These are phyloP conservation scores for Chrysolina oricalcia DNA, from an alignment of 2,888 invertebrate species.

Conservation along the genomic window DNA sequence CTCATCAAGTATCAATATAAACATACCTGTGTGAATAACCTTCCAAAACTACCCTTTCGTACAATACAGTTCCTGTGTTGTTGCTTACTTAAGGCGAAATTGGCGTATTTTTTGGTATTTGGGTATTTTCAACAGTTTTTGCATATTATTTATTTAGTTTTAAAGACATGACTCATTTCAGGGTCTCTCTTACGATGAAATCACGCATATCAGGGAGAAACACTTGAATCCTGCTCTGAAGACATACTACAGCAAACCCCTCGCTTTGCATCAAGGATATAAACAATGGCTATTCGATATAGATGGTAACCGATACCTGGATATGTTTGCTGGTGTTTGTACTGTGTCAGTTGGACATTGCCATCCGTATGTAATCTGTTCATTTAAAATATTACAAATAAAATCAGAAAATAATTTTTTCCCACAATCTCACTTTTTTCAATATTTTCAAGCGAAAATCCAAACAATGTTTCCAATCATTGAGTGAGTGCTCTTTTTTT, in stretches of 20 bases:
- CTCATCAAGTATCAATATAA: too few species aligned
- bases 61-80: too few species aligned
- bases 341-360: conserved; percentile 98
- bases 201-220: conserved; percentile 75
- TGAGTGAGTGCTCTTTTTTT: too few species aligned
- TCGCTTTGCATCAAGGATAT: conserved; percentile 88
- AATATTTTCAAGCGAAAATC: too few species aligned
- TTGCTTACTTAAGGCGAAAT: too few species aligned
- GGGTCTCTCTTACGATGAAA: conserved; percentile 78
- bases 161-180: conserved; percentile 59
- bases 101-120: too few species aligned
- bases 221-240: conserved; percentile 82
- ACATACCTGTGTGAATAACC: too few species aligned
- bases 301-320: conserved; percentile 89
- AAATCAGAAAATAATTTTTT: not conserved
- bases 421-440: too few species aligned
- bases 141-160: not conserved
- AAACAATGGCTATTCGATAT: conserved; percentile 96
- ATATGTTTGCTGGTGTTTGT: conserved; percentile 97
- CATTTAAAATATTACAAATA: not conserved
- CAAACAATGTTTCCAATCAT: too few species aligned
- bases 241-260: conserved; percentile 86
- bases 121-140: too few species aligned
- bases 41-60: too few species aligned
- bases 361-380: conserved; percentile 92